A percentile compares a stretch with the other conserved stretches of the same genome.
Conservation (phyloP, 2,113 vertebrate species). For the Trichomycterus rosablanca region DNA sequence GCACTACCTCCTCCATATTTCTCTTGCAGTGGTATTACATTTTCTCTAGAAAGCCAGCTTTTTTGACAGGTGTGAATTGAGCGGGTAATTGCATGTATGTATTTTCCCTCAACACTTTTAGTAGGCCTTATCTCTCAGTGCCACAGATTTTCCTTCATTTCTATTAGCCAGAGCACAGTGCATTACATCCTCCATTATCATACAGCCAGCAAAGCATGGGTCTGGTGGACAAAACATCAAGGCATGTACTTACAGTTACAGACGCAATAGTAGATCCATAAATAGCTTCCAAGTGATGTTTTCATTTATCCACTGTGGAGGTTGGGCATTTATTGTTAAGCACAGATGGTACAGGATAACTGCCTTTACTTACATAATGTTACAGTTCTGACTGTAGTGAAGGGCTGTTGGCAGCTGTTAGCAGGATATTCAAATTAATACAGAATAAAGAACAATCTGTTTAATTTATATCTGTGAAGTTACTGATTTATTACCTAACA, state of each 20-base stretch:
- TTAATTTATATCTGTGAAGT: too few relatives aligned
- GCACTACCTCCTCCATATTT: slow-evolving; percentile 35
- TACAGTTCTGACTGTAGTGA: too few relatives aligned
- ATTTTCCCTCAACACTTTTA: slow-evolving; percentile 15
- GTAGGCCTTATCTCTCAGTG: slow-evolving; percentile 18
- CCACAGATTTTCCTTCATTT: slow-evolving; percentile 29
- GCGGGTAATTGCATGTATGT: slow-evolving; percentile 39
- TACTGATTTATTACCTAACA: too few relatives aligned
- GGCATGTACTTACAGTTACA: background rate
- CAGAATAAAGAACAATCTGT: too few relatives aligned
- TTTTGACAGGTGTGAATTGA: slow-evolving; percentile 38
- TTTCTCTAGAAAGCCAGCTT: slow-evolving; percentile 34
- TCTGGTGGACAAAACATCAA: slow-evolving; percentile 17
- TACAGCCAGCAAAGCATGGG: slow-evolving; percentile 8
- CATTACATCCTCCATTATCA: slow-evolving; percentile 41
- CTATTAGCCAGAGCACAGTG: slow-evolving; percentile 39
- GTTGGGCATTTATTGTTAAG: background rate
- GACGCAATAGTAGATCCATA: background rate
- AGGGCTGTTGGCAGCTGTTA: too few relatives aligned
- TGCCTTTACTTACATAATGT: too few relatives aligned
- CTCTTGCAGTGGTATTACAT: slow-evolving; percentile 36
- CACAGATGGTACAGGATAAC: background rate
- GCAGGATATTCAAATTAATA: too few relatives aligned
- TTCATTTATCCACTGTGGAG: slow-evolving; percentile 18
- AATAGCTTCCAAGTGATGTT: slow-evolving; percentile 15